phyloP scores from a whole-genome alignment of 2,888 invertebrate species.

The Rhagonycha fulva region DNA sequence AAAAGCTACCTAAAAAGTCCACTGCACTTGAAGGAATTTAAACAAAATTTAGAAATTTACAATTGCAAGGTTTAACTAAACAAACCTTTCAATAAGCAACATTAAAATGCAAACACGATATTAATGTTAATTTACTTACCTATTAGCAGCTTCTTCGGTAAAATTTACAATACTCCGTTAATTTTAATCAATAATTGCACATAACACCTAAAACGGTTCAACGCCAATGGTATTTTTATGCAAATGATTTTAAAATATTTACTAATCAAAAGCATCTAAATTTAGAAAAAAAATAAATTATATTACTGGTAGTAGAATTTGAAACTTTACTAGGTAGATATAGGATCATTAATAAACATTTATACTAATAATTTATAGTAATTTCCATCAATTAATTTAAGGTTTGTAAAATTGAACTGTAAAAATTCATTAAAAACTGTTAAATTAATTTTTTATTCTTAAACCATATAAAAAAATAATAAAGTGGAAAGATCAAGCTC shows the following conservation, averaged over 20 bases:
- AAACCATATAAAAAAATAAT: not conserved
- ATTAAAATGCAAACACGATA: not conserved
- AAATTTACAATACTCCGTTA: not conserved
- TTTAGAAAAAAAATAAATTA: not conserved
- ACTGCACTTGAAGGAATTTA: too few relatives aligned
- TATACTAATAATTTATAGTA: not conserved
- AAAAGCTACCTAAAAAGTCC: too few relatives aligned
- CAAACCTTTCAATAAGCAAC: not conserved
- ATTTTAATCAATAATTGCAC: not conserved
- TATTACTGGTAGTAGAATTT: not conserved
- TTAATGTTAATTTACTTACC: not conserved
- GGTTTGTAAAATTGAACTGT: not conserved
- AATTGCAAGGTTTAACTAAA: not conserved
- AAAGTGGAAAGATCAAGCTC: not conserved
- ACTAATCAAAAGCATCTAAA: not conserved
- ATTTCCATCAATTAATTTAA: not conserved
- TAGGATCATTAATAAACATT: not conserved
- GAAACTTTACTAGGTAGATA: not conserved
- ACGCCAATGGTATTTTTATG: not conserved
- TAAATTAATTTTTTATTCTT: not conserved
- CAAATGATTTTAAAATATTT: not conserved
- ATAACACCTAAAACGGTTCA: not conserved
- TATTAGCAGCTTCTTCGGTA: not conserved
- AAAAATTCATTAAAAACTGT: not conserved
- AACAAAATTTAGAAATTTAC: not conserved